Base-by-base conservation (phyloP, 2,888 invertebrate genomes). In the Orthonychiurus folsomi region DNA sequence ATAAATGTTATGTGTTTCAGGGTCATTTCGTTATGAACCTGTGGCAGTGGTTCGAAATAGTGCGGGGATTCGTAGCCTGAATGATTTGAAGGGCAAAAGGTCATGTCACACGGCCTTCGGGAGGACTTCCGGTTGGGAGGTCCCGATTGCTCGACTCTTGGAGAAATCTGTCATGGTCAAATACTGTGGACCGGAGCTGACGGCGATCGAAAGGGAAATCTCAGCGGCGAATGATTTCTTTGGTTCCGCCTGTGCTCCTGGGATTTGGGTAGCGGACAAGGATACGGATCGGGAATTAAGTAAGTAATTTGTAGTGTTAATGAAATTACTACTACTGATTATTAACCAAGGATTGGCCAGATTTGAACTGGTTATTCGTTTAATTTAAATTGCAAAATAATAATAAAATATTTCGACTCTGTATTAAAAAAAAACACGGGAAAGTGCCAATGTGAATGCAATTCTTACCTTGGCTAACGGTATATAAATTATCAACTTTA, bases 71-170 rank as follows among this genome's bases (percentile, higher is more conserved):
- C 81, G 81, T 70, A 83, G 80, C 61, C 77, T 89, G 61, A 81
- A 84, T 69, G 85, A 85, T 60, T 79, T 93, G 60, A 82, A 83
- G 68, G 88, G 89, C 0, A 81, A 87, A 57, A 88, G 85, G 73
- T 89, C 91, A 0, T 93, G 93, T 73, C 91, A 92, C 75, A 89
- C 92, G 1, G 89, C 89, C 15, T 85, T 90, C 65, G 89, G 90
- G 61, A 84, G 89, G 67, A 91, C 91, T 74, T 91, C 91, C 5
- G 93, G 93, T 25, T 93, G 91, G 80, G 88, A 90, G 66, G 79
- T 79, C 37, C 81, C 81, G 0, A 75, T 81, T 27, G 77, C 75
- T 2, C 74, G 75, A 67, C 78, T 93, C 73, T 85, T 88, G 78
- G 85, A 87, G 66, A 81, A 74, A 79, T 84, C 24, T 20, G 78